Percentiles rank a stretch among this genome's conserved stretches.
phyloP scores from a whole-genome alignment of 2,113 vertebrate genomes.

The Raphicerus campestris region DNA sequence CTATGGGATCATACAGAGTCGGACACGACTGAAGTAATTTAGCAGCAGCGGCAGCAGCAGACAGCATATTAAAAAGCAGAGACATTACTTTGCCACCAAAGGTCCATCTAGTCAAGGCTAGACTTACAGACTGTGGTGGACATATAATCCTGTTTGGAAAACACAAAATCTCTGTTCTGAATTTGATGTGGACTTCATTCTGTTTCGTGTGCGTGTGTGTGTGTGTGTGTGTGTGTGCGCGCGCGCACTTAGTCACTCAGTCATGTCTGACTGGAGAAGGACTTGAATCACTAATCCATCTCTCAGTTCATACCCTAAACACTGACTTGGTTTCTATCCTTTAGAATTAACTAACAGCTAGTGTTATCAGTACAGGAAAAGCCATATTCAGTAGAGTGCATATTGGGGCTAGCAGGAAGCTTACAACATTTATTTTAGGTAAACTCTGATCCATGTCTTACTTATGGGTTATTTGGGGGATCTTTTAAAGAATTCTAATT shows the following conservation, averaged over 20 bases:
- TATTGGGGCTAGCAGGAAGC: background rate
- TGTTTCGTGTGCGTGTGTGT: background rate
- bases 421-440: background rate
- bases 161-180: background rate
- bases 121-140: background rate
- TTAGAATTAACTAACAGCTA: background rate
- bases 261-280: background rate
- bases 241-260: rapidly evolving
- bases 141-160: background rate
- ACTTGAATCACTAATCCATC: background rate
- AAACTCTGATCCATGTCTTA: background rate
- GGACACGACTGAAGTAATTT: background rate
- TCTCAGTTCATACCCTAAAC: background rate
- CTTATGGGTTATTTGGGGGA: background rate
- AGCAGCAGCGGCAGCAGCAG: background rate
- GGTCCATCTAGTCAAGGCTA: background rate
- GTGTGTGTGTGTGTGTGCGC: rapidly evolving
- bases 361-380: background rate
- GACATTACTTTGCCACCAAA: background rate
- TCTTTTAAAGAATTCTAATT: background rate
- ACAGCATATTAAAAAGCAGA: background rate
- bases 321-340: background rate
- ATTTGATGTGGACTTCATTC: background rate
- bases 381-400: background rate
- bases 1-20: background rate